Base-by-base conservation (phyloP, 2,888 invertebrate species). In the Zonitis immaculata region DNA sequence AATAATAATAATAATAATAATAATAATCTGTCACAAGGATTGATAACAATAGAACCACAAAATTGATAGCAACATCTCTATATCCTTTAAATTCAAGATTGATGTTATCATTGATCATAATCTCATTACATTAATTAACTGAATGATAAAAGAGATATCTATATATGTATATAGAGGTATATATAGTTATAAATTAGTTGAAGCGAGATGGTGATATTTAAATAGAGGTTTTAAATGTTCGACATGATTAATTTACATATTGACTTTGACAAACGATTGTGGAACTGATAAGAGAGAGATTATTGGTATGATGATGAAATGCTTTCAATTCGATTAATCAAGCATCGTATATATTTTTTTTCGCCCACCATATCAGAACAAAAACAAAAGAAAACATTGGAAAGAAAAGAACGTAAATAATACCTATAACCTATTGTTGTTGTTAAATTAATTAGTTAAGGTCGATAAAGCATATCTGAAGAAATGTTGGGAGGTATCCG, bases 241-340 rank as follows among this genome's bases (percentile, higher is more conserved):
- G 39, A 39, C 39, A 18, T 39, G 39, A 39, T 39, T 39, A 39
- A 39, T 39, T 39, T 39, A 39, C 39, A 39, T 39, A 39, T 39
- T 39, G 39, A 39, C 39, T 39, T 39, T 39, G 39, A 39, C 18
- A 39, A 39, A 39, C 39, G 39, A 39, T 39, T 39, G 20, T 39
- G n/a, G 20, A 39, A 39, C 39, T 39, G 39, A 39, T 39, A 39
- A 39, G 11, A 6, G 11, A 6, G 18, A 18, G 20, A 39, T 20
- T 39, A 39, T 39, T n/a, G 9, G 14, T 32, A 8, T 32, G 14
- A 7, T 6, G 7, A 8, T 39, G 18, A 20, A 18, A 39, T 39
- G 20, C 39, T 39, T 39, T 39, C n/a, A 39, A 20, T 6, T 20
- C 20, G 18, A 39, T 39, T 39, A 39, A 39, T 39, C 39, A 39